These are phyloP conservation scores for Andrena haemorrhoa DNA, from an alignment of 2,888 invertebrate genomes.

Conservation along the genomic window DNA sequence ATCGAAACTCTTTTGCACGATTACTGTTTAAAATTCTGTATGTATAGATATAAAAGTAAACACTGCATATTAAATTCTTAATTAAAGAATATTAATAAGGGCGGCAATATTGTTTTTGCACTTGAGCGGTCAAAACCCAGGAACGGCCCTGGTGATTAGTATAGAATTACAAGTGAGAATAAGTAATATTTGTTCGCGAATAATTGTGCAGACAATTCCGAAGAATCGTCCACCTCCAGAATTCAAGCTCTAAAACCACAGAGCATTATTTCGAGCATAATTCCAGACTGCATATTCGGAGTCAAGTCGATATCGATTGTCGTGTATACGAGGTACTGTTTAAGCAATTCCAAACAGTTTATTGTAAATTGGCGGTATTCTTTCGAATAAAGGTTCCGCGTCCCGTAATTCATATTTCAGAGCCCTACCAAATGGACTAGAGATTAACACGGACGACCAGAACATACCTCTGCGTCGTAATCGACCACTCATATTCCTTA, in stretches of 20 bases:
- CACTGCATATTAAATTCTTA: too few species aligned
- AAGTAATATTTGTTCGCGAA: too few species aligned
- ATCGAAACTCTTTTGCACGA: too few species aligned
- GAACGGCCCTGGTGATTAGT: too few species aligned
- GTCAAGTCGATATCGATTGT: slow-evolving; percentile 22
- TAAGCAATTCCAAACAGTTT: background rate
- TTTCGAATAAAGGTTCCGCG: too few species aligned
- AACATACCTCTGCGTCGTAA: background rate
- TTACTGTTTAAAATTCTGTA: too few species aligned
- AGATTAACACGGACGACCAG: background rate
- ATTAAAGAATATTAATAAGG: too few species aligned
- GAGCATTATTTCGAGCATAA: background rate
- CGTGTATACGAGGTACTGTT: slow-evolving; percentile 25
- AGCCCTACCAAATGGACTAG: background rate
- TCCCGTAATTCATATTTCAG: background rate
- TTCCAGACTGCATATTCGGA: slow-evolving; percentile 40
- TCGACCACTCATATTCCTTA: background rate
- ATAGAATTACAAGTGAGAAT: too few species aligned
- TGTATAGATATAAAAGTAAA: too few species aligned
- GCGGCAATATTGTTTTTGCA: too few species aligned
- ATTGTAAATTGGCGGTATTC: background rate
- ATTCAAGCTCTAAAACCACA: background rate
- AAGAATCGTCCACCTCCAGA: background rate
- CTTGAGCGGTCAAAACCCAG: too few species aligned
- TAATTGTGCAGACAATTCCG: too few species aligned